Percentiles rank a stretch among this genome's conserved stretches.
These are phyloP conservation scores for Amblyopsis hoosieri DNA, from an alignment of 2,797 vertebrate species.

Conservation along the genomic window DNA sequence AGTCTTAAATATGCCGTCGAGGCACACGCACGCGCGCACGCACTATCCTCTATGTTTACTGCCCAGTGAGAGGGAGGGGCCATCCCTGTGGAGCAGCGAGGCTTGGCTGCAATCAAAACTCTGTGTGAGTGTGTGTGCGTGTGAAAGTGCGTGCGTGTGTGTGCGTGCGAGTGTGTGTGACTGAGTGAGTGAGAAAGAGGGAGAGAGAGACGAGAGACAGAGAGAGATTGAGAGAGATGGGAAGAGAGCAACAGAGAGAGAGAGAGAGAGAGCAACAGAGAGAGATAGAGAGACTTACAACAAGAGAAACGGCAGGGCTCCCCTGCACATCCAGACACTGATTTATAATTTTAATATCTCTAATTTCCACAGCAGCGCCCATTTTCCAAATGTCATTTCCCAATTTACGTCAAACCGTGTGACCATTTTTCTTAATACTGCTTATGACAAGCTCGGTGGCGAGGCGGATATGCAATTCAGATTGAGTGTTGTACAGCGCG, in stretches of 20 bases:
- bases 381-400: conserved; percentile 91
- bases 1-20: conserved; percentile 40
- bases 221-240: conserved; percentile 11
- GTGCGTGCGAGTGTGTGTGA: too few relatives aligned
- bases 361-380: conserved; percentile 87
- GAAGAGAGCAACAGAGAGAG: conserved; percentile 24
- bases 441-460: conserved; percentile 86
- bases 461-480: conserved; percentile 86
- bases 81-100: conserved; percentile 40
- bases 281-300: conserved; percentile 21
- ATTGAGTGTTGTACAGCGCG: conserved; percentile 78
- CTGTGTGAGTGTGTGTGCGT: conserved; percentile 41
- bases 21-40: conserved; percentile 5
- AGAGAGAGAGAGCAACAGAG: conserved; percentile 16
- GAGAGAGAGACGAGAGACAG: too few relatives aligned
- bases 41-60: conserved; percentile 34
- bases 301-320: conserved; percentile 48
- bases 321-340: conserved; percentile 81
- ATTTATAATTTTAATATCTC: conserved; percentile 96
- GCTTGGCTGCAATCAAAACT: conserved; percentile 56
- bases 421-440: conserved; percentile 91
- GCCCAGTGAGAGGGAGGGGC: conserved; percentile 44
- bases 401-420: conserved; percentile 90
- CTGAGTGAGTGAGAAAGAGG: too few relatives aligned
- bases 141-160: neutral